Evolutionary conservation across 2,797 vertebrate species (phyloP).

Genomic region (Danio choprae): DNA sequence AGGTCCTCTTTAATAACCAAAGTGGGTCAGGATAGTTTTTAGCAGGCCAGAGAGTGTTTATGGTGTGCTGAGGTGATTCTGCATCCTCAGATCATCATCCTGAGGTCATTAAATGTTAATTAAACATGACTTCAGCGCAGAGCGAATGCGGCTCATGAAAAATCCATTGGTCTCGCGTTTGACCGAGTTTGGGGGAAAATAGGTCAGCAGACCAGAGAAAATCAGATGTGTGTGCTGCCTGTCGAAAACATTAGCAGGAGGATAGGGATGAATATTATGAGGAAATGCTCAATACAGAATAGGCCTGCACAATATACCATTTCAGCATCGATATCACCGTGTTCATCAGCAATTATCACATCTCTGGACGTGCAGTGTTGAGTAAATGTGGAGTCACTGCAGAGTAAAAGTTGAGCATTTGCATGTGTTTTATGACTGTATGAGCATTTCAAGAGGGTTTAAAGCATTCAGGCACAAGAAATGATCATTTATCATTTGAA

Average conservation of each 20-base stretch:
- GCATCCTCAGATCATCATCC: not conserved
- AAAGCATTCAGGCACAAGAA: too few species aligned
- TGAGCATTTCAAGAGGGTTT: too few species aligned
- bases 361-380: too few species aligned
- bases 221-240: slow-evolving; percentile 16
- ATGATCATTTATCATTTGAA: too few species aligned
- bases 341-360: too few species aligned
- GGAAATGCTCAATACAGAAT: not conserved
- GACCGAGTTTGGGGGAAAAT: slow-evolving; percentile 11
- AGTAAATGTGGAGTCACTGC: too few species aligned
- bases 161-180: slow-evolving; percentile 22
- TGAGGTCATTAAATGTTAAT: slow-evolving; percentile 9
- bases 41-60: slow-evolving; percentile 28
- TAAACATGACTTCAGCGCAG: not conserved
- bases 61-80: not conserved
- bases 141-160: slow-evolving; percentile 40
- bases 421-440: too few species aligned
- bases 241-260: not conserved
- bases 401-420: too few species aligned
- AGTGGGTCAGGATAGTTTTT: slow-evolving; percentile 17
- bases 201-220: slow-evolving; percentile 31
- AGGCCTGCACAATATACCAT: too few species aligned
- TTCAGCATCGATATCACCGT: too few species aligned
- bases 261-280: not conserved
- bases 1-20: not conserved